A percentile compares a stretch with the other conserved stretches of the same genome.
Conservation (phyloP, 1,140 invertebrate genomes). For the Bombus huntii region DNA sequence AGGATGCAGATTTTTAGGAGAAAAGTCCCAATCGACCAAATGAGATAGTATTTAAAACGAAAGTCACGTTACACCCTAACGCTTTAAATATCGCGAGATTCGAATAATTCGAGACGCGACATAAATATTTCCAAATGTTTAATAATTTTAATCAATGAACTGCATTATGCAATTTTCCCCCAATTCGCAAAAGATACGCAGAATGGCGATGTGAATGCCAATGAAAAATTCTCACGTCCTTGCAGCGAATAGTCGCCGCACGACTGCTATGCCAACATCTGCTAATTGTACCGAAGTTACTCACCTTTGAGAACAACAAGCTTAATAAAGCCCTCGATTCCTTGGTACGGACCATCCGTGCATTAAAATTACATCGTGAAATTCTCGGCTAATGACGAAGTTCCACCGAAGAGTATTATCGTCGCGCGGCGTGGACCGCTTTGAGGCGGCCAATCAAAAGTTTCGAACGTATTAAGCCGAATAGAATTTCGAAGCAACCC, state of each 20-base stretch:
- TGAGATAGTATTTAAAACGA: no score
- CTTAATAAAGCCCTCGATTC: neutral
- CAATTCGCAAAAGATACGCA: no score
- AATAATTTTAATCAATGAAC: no score
- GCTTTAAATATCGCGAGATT: no score
- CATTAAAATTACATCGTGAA: slow-evolving; percentile 7
- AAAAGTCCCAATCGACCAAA: neutral
- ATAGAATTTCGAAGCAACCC: slow-evolving; percentile 55
- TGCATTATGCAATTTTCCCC: no score
- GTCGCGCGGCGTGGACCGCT: neutral
- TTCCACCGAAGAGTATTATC: slow-evolving; percentile 37
- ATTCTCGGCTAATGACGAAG: slow-evolving; percentile 1
- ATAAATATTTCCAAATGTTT: no score
- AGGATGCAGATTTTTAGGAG: neutral
- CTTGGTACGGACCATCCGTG: neutral
- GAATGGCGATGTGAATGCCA: no score
- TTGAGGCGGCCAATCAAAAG: slow-evolving; percentile 54
- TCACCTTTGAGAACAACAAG: no score
- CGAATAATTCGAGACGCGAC: no score
- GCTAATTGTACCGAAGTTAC: neutral
- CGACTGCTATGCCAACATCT: neutral
- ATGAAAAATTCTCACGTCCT: neutral
- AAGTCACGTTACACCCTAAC: no score
- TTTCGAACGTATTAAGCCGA: slow-evolving; percentile 53
- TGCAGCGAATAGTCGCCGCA: neutral